A percentile compares a stretch with the other conserved stretches of the same genome.
Conservation (phyloP, 2,797 vertebrate species). For the Lithobates pipiens region DNA sequence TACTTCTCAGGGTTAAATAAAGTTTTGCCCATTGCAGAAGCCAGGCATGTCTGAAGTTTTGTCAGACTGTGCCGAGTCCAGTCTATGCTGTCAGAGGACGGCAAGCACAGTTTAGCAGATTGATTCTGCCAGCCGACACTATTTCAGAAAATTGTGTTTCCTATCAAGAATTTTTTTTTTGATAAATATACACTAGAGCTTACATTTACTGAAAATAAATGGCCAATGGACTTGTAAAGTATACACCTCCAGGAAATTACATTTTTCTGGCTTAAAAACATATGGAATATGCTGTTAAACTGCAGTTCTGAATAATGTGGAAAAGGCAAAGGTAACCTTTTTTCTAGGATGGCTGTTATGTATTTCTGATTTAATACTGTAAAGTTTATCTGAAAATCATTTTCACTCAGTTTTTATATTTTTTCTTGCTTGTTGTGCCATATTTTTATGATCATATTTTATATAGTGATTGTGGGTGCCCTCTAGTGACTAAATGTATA, state of each 20-base stretch:
- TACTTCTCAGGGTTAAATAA: conserved; percentile 16
- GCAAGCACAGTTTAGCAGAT: conserved; percentile 44
- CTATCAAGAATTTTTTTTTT: conserved; percentile 48
- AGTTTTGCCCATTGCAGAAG: conserved; percentile 31
- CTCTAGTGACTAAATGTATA: too few relatives aligned
- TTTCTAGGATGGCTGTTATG: too few relatives aligned
- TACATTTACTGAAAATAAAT: conserved; percentile 52
- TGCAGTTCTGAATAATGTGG: not conserved
- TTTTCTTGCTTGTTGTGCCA: too few relatives aligned
- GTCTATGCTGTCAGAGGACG: conserved; percentile 6
- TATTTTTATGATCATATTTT: too few relatives aligned
- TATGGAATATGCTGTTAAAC: not conserved
- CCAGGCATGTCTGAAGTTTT: conserved; percentile 50
- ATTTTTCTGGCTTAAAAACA: not conserved
- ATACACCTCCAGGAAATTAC: conserved; percentile 7
- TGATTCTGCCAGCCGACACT: conserved; percentile 47
- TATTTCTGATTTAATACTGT: too few relatives aligned
- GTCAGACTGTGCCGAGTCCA: conserved; percentile 33
- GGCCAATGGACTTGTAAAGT: conserved; percentile 22
- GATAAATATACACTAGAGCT: conserved; percentile 50
- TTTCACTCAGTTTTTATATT: too few relatives aligned
- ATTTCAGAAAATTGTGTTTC: conserved; percentile 48
- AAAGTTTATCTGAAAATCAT: too few relatives aligned
- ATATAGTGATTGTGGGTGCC: too few relatives aligned
- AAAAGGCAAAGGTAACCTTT: too few relatives aligned